phyloP scores from a whole-genome alignment of 2,113 vertebrate genomes.

The Tachuris rubrigastra region DNA sequence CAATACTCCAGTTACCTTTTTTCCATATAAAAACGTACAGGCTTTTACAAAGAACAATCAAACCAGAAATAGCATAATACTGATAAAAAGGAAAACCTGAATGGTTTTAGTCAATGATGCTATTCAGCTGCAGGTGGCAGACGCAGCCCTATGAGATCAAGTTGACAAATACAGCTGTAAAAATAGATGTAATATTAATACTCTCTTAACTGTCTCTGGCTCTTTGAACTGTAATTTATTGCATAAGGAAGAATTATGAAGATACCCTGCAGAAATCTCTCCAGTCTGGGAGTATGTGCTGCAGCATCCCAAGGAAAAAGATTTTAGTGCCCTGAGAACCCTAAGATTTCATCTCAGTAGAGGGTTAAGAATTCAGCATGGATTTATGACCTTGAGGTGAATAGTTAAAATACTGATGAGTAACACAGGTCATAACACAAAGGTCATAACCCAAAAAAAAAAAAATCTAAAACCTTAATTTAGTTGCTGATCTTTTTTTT shows the following conservation, averaged over 20 bases:
- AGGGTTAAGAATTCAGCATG: neutral
- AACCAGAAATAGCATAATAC: neutral
- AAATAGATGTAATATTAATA: neutral
- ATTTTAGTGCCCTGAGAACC: neutral
- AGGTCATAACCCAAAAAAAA: neutral
- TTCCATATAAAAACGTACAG: neutral
- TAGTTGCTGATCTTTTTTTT: neutral
- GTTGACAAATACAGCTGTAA: neutral
- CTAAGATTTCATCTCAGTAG: neutral
- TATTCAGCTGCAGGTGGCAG: neutral
- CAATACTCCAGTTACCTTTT: neutral
- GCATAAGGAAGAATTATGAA: neutral
- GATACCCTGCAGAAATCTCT: neutral
- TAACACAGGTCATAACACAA: neutral
- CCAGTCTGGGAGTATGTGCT: neutral
- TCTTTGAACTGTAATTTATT: neutral
- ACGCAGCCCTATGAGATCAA: neutral
- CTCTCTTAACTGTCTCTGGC: neutral
- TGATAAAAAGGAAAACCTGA: neutral
- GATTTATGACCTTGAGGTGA: neutral
- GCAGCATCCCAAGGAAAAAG: neutral
- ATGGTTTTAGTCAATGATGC: neutral
- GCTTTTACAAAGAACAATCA: neutral
- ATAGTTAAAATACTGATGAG: neutral
- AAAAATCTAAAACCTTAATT: neutral